Evolutionary conservation across 2,113 vertebrate species (phyloP), one percentile per base, ranked within the genome.

Genomic region (Crypturellus undulatus): DNA sequence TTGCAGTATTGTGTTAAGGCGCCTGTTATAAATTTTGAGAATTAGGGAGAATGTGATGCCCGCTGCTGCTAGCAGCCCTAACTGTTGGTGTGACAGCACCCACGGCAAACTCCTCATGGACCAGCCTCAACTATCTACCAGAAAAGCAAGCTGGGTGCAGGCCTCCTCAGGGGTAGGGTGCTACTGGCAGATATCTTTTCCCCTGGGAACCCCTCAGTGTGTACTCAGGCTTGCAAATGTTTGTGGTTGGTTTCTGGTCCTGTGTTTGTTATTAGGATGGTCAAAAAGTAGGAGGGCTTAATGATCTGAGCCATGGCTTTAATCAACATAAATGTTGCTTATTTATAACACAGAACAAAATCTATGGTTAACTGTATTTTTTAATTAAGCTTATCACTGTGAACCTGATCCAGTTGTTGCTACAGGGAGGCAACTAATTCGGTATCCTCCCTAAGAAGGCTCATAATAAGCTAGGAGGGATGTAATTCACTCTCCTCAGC

Each of bases 371-470:
- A 84, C 79, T 95, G 76, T 93, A 87, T 91, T 94, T 89, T 96
- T 97, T 98, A 98, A 98, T 98, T 97, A 97, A 87, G 95, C 92
- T 98, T 95, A 97, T 98, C 96, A 25, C 92, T 49, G 84, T 25
- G 79, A 96, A 63, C 87, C 94, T 8, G 43, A 95, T 91, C 95
- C 94, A 40, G 79, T 52, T 79, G 79, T 96, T 83, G 84, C 93
- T 97, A 95, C 95, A 95, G 95, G 95, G 68, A 67, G 94, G 92
- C 71, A 84, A 73, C 93, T 97, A 89, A 97, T 96, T 97, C 96
- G 86, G 78, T 77, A 67, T 96, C 95, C 84, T 79, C 94, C 95
- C 80, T 45, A 69, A 96, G 96, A 79, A 93, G 96, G 81, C 54
- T 67, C 90, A 2, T 40, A 14, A 24, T 81, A 71, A 92, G 40